Conservation (phyloP, 1,140 invertebrate species). For the Neuroterus valhalla region DNA sequence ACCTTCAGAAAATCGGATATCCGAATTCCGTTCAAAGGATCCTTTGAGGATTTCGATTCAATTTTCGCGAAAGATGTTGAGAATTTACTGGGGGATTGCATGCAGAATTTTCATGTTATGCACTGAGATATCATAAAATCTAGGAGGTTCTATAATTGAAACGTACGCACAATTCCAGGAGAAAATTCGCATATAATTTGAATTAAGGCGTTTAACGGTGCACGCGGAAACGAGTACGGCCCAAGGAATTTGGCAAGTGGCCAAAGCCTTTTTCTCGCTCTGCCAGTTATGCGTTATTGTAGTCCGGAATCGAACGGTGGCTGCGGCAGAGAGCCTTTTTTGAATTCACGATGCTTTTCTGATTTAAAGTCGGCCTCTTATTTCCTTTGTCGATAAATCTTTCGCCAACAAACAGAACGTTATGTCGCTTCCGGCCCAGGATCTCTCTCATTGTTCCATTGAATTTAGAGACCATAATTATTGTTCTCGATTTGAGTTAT, state of each 20-base stretch:
- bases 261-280: slow-evolving; percentile 1
- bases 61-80: neutral
- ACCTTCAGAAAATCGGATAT: no score
- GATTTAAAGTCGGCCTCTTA: neutral
- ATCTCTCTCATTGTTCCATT: slow-evolving; percentile 8
- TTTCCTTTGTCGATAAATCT: neutral
- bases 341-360: neutral
- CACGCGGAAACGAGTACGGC: neutral
- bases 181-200: neutral
- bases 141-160: slow-evolving; percentile 5
- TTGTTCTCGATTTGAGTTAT: slow-evolving; percentile 21
- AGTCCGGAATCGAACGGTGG: neutral
- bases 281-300: neutral
- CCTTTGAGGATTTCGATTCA: neutral
- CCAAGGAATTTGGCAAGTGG: slow-evolving; percentile 6
- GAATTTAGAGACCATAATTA: neutral
- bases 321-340: neutral
- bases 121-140: neutral
- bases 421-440: neutral
- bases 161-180: neutral
- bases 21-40: neutral
- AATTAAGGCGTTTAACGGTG: neutral
- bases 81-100: no score
- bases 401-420: slow-evolving; percentile 10
- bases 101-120: neutral